A percentile compares a stretch with the other conserved stretches of the same genome.
phyloP scores from a whole-genome alignment of 2,888 invertebrate genomes.

The Macrophya alboannulata region DNA sequence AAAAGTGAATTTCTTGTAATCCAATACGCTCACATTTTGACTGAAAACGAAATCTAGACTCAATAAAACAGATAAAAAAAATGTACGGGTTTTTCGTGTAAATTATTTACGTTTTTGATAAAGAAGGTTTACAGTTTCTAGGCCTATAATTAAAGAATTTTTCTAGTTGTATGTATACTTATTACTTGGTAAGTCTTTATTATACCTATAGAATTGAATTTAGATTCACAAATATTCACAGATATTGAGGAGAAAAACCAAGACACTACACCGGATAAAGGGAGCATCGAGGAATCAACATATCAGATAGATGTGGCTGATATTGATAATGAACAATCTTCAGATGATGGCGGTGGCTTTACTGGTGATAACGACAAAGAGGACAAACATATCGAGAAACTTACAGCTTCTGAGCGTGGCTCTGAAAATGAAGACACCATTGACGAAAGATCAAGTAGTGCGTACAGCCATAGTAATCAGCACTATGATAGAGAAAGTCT shows the following conservation, averaged over 20 bases:
- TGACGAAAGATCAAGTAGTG: neutral
- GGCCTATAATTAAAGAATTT: too few species aligned
- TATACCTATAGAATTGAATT: neutral
- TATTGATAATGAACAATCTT: neutral
- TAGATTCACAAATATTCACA: neutral
- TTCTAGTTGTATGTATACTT: neutral
- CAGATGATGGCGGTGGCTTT: neutral
- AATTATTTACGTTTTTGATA: too few species aligned
- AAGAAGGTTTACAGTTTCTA: too few species aligned
- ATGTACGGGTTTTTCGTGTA: too few species aligned
- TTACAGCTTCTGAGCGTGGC: neutral
- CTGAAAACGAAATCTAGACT: too few species aligned
- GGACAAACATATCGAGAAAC: neutral
- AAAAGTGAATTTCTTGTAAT: too few species aligned
- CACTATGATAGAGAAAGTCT: neutral
- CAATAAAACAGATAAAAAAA: too few species aligned
- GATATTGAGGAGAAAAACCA: neutral
- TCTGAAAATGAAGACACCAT: neutral
- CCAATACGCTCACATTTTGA: too few species aligned
- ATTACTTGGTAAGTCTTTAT: neutral
- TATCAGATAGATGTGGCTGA: constrained; percentile 5
- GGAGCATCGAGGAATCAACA: neutral
- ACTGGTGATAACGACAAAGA: neutral
- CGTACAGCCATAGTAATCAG: neutral
- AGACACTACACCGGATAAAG: neutral